Evolutionary conservation across 2,113 vertebrate genomes (phyloP).

Genomic region (Cynoglossus semilaevis): DNA sequence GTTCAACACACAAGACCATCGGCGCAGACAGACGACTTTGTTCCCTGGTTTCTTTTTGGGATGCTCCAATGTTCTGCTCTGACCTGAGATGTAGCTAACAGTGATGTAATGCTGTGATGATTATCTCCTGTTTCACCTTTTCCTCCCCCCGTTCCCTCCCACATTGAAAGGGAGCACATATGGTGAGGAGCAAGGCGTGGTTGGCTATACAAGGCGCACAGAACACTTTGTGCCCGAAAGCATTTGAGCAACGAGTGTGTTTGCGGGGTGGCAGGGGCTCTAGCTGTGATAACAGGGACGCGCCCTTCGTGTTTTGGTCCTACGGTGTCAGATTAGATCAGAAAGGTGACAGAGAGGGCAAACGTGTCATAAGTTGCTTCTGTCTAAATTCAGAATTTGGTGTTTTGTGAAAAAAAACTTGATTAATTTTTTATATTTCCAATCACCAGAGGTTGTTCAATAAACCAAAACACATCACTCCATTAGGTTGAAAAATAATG

Average conservation of each 20-base stretch:
- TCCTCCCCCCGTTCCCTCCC: conserved; percentile 30
- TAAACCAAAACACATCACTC: too few species aligned
- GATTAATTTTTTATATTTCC: too few species aligned
- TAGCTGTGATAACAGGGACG: conserved; percentile 38
- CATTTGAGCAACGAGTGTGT: conserved; percentile 62
- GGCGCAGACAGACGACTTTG: conserved; percentile 40
- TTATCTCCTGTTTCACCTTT: conserved; percentile 59
- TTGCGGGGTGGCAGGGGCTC: conserved; percentile 16
- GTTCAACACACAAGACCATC: conserved; percentile 34
- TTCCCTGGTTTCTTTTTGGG: conserved; percentile 54
- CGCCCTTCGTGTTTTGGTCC: conserved; percentile 32
- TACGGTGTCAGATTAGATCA: conserved; percentile 25
- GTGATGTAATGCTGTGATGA: conserved; percentile 65
- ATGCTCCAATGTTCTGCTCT: conserved; percentile 48
- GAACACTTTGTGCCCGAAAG: conserved; percentile 70
- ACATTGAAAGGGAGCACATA: conserved; percentile 57
- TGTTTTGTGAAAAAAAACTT: too few species aligned
- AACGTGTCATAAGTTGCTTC: conserved; percentile 41
- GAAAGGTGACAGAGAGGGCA: conserved; percentile 26
- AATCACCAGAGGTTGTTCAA: too few species aligned
- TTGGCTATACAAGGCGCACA: conserved; percentile 60
- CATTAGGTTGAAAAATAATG: too few species aligned
- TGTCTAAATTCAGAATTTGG: conserved; percentile 27
- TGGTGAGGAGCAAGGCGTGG: conserved; percentile 58
- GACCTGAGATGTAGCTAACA: conserved; percentile 64